Evolutionary conservation across 2,797 vertebrate genomes (phyloP).

Genomic region (Rhyacichthys aspro): DNA sequence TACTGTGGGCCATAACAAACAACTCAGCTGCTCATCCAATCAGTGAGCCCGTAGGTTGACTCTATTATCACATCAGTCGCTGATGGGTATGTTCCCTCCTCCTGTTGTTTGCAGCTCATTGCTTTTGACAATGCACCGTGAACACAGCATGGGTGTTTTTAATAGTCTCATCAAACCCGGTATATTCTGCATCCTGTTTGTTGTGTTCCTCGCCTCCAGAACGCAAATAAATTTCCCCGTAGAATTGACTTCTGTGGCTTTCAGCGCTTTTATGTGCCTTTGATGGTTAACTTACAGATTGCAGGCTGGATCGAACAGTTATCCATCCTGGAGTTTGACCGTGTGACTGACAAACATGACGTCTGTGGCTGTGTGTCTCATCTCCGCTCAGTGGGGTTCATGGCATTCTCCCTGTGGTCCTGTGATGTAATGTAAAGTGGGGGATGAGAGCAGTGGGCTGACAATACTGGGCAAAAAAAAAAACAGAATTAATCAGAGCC

Average conservation of each 20-base stretch:
- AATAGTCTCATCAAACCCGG: constrained; percentile 46
- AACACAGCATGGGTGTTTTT: constrained; percentile 50
- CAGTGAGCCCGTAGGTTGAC: background rate
- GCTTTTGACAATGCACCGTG: constrained; percentile 23
- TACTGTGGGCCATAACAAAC: constrained; percentile 1
- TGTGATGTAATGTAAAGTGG: constrained; percentile 30
- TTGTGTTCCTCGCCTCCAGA: constrained; percentile 7
- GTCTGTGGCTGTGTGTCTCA: constrained; percentile 7
- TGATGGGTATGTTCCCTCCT: constrained; percentile 7
- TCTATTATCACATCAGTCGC: constrained; percentile 8
- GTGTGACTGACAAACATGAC: constrained; percentile 12
- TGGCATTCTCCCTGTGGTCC: constrained; percentile 20
- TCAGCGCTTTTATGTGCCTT: constrained; percentile 28
- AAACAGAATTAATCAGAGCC: constrained; percentile 3
- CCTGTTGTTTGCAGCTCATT: constrained; percentile 17
- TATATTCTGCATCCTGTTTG: constrained; percentile 12
- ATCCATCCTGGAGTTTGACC: constrained; percentile 1
- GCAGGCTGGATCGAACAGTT: background rate
- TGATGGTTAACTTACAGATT: constrained; percentile 22
- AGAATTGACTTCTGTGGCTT: constrained; percentile 2
- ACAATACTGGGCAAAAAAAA: background rate
- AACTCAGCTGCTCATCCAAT: background rate
- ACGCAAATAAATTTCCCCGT: constrained; percentile 17
- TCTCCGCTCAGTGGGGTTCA: constrained; percentile 7
- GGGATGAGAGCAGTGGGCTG: background rate